A percentile compares a stretch with the other conserved stretches of the same genome.
Conservation (phyloP, 2,888 invertebrate species). For the Pardosa pseudoannulata region DNA sequence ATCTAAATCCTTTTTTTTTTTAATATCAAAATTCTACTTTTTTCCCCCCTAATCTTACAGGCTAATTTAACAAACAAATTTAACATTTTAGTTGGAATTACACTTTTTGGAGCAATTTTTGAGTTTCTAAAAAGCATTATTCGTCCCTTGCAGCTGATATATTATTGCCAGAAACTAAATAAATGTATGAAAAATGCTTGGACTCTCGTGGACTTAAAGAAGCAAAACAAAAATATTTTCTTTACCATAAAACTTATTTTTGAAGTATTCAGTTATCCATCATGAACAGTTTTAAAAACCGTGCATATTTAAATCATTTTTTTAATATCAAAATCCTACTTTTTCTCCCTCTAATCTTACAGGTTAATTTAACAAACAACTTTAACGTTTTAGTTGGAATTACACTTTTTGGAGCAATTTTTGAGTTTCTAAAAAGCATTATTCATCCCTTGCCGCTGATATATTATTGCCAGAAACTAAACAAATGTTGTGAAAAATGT, state of each 20-base stretch:
- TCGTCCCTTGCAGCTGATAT: not conserved
- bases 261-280: too few relatives aligned
- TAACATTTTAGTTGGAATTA: too few relatives aligned
- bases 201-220: too few relatives aligned
- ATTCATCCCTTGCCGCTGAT: not conserved
- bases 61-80: too few relatives aligned
- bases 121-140: not conserved
- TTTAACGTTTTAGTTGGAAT: not conserved
- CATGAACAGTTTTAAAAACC: too few relatives aligned
- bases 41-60: not conserved
- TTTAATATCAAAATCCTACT: not conserved
- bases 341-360: not conserved
- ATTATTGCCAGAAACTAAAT: slow-evolving; percentile 6
- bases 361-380: slow-evolving; percentile 1
- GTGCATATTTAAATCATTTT: not conserved
- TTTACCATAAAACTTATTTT: too few relatives aligned
- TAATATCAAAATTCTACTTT: too few relatives aligned
- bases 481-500: too few relatives aligned
- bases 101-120: not conserved
- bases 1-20: too few relatives aligned
- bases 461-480: slow-evolving; percentile 7
- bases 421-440: not conserved
- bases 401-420: not conserved
- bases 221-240: too few relatives aligned
- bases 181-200: too few relatives aligned